These are phyloP conservation scores for Parnassius glacialis DNA, from an alignment of 2,888 invertebrate genomes.

Conservation along the genomic window DNA sequence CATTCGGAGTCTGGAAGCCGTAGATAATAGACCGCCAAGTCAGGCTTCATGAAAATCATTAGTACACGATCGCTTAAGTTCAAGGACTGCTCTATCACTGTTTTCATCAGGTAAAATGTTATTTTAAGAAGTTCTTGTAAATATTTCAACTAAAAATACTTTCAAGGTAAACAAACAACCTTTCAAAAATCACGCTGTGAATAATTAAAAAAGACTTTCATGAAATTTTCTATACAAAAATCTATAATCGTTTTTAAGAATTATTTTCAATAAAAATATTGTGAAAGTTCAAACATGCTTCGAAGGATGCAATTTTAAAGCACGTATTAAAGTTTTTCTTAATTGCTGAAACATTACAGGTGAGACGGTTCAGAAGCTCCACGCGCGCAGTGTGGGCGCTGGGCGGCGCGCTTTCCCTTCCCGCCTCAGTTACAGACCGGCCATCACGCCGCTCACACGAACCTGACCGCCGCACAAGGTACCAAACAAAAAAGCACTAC, in stretches of 20 bases:
- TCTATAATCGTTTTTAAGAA: constrained; percentile 1
- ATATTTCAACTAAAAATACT: constrained; percentile 22
- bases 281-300: background rate
- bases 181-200: constrained; percentile 12
- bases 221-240: background rate
- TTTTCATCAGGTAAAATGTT: constrained; percentile 50
- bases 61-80: constrained; percentile 57
- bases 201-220: constrained; percentile 28
- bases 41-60: constrained; percentile 40
- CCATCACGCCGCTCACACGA: constrained; percentile 78
- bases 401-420: constrained; percentile 49
- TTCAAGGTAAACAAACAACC: constrained; percentile 23
- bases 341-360: constrained; percentile 66
- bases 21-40: constrained; percentile 38
- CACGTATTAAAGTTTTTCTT: constrained; percentile 16
- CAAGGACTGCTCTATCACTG: constrained; percentile 52
- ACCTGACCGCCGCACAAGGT: constrained; percentile 77
- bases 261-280: background rate
- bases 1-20: constrained; percentile 61
- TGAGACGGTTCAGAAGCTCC: constrained; percentile 45
- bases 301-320: too few relatives aligned
- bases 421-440: constrained; percentile 72
- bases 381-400: constrained; percentile 43
- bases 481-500: constrained; percentile 45
- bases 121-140: constrained; percentile 16